Percentiles rank a stretch among this genome's conserved stretches.
Evolutionary conservation across 2,888 invertebrate genomes (phyloP).

Genomic region (Leuctra nigra): DNA sequence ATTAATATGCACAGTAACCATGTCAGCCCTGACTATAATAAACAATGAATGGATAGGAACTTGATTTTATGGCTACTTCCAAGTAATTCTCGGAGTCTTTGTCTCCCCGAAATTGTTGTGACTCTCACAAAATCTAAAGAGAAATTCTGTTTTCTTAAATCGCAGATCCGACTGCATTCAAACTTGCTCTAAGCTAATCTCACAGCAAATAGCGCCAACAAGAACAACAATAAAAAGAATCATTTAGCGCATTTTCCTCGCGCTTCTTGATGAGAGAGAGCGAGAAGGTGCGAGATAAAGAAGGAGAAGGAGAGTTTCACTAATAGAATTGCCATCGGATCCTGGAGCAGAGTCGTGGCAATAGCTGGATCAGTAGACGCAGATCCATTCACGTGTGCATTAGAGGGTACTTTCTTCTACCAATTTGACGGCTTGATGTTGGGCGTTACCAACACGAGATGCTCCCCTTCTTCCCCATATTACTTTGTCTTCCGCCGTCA

Average conservation of each 20-base stretch:
- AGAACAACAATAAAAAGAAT: slow-evolving; percentile 6
- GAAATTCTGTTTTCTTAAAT: neutral
- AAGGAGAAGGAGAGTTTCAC: neutral
- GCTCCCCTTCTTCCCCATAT: neutral
- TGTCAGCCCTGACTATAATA: too few species aligned
- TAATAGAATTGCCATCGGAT: slow-evolving; percentile 14
- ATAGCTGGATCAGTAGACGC: neutral
- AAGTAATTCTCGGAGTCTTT: too few species aligned
- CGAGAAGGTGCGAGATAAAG: neutral
- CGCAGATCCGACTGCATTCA: neutral
- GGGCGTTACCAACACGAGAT: slow-evolving; percentile 3
- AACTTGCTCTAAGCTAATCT: neutral
- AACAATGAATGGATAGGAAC: too few species aligned
- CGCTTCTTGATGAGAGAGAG: slow-evolving; percentile 1
- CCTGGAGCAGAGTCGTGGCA: neutral
- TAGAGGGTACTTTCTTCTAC: slow-evolving; percentile 21
- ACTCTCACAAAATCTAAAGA: too few species aligned
- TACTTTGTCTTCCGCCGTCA: too few species aligned
- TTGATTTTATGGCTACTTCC: too few species aligned
- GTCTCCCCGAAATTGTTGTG: too few species aligned
- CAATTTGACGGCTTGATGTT: slow-evolving; percentile 21
- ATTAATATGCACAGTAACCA: too few species aligned
- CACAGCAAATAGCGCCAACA: neutral
- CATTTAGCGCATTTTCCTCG: slow-evolving; percentile 2
- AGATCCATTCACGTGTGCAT: slow-evolving; percentile 24